A percentile compares a stretch with the other conserved stretches of the same genome.
phyloP scores from a whole-genome alignment of 2,797 vertebrate genomes.

The Myotis pilosus region DNA sequence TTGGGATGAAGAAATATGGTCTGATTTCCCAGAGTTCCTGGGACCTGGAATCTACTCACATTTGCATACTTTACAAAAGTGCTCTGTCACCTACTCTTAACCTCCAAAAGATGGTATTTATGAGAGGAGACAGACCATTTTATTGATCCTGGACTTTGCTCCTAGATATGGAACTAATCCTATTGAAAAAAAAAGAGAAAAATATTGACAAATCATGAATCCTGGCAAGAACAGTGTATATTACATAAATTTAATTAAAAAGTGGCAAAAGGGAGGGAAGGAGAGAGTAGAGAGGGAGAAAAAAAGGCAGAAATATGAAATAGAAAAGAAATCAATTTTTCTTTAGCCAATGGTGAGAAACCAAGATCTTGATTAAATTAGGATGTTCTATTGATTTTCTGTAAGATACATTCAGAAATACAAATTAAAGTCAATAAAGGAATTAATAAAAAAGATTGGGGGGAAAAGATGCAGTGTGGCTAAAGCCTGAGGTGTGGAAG shows the following conservation, averaged over 20 bases:
- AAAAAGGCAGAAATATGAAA: not conserved
- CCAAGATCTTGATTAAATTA: not conserved
- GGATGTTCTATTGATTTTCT: not conserved
- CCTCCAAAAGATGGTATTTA: not conserved
- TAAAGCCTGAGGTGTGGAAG: not conserved
- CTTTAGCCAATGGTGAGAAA: not conserved
- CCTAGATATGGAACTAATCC: constrained; percentile 14
- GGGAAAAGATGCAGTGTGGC: not conserved
- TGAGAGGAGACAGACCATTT: not conserved
- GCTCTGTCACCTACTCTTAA: not conserved
- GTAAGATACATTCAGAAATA: not conserved
- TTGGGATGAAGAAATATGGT: not conserved
- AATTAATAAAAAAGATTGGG: not conserved
- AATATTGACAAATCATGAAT: not conserved
- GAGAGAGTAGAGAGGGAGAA: not conserved
- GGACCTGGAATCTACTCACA: not conserved
- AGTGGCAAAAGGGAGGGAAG: not conserved
- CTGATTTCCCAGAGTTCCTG: not conserved
- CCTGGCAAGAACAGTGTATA: not conserved
- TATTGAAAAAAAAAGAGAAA: not conserved
- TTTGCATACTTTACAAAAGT: not conserved
- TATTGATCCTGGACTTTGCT: constrained; percentile 24
- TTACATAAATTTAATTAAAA: not conserved
- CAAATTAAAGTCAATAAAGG: not conserved
- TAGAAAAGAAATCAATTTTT: not conserved